phyloP scores from a whole-genome alignment of 2,888 invertebrate genomes.

The Agriotes lineatus region DNA sequence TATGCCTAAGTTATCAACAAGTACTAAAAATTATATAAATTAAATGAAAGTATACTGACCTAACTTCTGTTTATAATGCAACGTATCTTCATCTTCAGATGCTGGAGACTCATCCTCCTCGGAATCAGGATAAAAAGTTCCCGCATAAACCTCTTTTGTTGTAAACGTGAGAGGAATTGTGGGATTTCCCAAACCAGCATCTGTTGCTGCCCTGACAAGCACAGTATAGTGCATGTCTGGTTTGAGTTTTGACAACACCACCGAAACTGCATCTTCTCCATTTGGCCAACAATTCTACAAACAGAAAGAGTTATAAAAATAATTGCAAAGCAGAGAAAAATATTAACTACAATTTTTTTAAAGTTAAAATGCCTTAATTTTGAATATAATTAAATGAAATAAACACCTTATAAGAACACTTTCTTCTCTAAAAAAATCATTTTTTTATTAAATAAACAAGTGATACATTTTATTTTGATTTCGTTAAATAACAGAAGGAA shows the following conservation, averaged over 20 bases:
- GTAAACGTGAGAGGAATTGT: conserved; percentile 57
- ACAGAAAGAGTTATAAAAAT: neutral
- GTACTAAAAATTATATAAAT: neutral
- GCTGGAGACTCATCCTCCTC: conserved; percentile 23
- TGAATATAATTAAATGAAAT: neutral
- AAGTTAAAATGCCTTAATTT: too few relatives aligned
- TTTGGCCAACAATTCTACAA: conserved; percentile 55
- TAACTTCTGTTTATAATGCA: conserved; percentile 59
- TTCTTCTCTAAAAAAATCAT: neutral
- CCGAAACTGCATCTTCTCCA: conserved; percentile 52
- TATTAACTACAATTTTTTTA: too few relatives aligned
- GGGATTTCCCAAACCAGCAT: conserved; percentile 66
- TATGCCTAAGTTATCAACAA: neutral
- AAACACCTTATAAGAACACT: neutral
- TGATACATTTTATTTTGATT: too few relatives aligned
- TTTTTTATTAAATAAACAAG: too few relatives aligned
- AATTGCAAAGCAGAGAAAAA: too few relatives aligned
- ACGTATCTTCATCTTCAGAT: conserved; percentile 47
- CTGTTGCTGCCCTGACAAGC: conserved; percentile 68
- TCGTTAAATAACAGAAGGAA: too few relatives aligned
- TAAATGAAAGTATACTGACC: conserved; percentile 50
- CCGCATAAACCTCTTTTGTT: conserved; percentile 38
- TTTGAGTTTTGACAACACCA: conserved; percentile 63
- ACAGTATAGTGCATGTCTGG: conserved; percentile 66
- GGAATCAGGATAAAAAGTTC: conserved; percentile 25